Percentiles rank a stretch among this genome's conserved stretches.
These are phyloP conservation scores for Verasper variegatus DNA, from an alignment of 2,113 vertebrate species.

Conservation along the genomic window DNA sequence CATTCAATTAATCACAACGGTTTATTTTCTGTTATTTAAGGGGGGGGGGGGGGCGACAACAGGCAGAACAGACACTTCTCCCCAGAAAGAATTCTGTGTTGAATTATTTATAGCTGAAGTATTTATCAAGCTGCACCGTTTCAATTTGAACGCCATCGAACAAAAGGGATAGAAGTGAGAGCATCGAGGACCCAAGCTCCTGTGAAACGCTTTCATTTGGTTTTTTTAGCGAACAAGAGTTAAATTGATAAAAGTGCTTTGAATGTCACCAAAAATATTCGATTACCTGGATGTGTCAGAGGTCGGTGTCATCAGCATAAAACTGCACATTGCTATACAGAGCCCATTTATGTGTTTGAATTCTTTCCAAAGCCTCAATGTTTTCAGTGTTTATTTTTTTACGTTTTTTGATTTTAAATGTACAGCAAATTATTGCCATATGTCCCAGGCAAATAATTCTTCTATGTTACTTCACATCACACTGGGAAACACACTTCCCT, in stretches of 20 bases:
- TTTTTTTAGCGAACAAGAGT: not conserved
- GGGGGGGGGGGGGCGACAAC: no score
- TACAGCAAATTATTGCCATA: no score
- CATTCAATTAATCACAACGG: not conserved
- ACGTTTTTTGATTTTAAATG: no score
- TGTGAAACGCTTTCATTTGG: not conserved
- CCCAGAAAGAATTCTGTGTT: not conserved
- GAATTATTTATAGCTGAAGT: not conserved
- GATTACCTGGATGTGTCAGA: not conserved
- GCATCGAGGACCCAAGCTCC: not conserved
- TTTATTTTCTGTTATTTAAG: not conserved
- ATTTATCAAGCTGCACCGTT: not conserved
- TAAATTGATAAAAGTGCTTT: no score
- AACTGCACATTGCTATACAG: not conserved
- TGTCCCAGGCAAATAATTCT: no score
- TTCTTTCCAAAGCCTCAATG: no score
- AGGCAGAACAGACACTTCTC: no score
- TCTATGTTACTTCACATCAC: constrained; percentile 21
- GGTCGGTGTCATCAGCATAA: not conserved
- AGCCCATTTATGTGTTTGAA: no score
- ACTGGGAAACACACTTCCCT: constrained; percentile 28
- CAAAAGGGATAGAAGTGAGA: not conserved
- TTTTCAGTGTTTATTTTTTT: no score
- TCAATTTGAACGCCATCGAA: not conserved
- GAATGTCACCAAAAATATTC: no score